Evolutionary conservation across 2,888 invertebrate species (phyloP).

Genomic region (Mycalesis mineus): DNA sequence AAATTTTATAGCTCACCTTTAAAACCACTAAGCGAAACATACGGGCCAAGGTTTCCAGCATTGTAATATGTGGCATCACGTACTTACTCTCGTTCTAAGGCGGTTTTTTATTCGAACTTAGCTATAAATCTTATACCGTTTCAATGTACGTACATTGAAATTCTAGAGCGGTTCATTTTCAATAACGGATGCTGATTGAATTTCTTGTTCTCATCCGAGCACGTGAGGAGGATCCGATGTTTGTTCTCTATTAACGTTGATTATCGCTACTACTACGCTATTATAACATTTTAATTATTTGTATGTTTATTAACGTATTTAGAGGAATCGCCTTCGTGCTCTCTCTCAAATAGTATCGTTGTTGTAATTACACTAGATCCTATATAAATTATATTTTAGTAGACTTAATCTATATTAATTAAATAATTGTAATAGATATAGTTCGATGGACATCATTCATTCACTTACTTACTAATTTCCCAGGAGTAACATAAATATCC

Average conservation of each 20-base stretch:
- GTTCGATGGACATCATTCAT: too few species aligned
- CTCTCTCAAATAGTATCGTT: too few species aligned
- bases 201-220: slow-evolving; percentile 25
- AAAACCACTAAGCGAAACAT: slow-evolving; percentile 50
- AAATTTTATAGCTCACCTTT: slow-evolving; percentile 47
- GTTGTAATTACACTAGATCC: too few species aligned
- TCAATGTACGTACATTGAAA: slow-evolving; percentile 34
- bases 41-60: slow-evolving; percentile 49
- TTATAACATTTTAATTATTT: background rate
- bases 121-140: slow-evolving; percentile 35
- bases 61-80: slow-evolving; percentile 44
- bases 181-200: slow-evolving; percentile 37
- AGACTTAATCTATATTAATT: too few species aligned
- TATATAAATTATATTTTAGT: too few species aligned
- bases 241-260: slow-evolving; percentile 16
- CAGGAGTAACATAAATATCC: too few species aligned
- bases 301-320: background rate
- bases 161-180: slow-evolving; percentile 35
- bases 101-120: slow-evolving; percentile 33
- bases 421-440: too few species aligned
- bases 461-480: too few species aligned
- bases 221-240: slow-evolving; percentile 8
- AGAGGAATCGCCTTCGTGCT: too few species aligned
- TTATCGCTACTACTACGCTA: background rate
- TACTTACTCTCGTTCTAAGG: slow-evolving; percentile 34